A percentile compares a stretch with the other conserved stretches of the same genome.
Conservation (phyloP, 2,113 vertebrate genomes). For the Varanus salvator region DNA sequence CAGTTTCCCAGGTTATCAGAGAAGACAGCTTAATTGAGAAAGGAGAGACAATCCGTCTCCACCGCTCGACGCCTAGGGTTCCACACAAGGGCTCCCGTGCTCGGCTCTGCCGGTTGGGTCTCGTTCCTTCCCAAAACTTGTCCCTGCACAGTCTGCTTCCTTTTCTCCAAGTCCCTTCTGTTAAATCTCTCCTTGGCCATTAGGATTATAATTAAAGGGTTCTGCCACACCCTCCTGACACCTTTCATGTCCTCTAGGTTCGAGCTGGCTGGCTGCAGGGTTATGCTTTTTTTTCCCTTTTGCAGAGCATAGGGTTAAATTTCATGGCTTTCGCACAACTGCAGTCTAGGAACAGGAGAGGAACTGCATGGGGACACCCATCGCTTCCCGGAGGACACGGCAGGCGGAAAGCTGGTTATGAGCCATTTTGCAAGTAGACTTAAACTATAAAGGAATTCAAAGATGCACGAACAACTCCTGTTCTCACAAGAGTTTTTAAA, state of each 20-base stretch:
- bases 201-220: slow-evolving; percentile 8
- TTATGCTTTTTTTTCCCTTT: not conserved
- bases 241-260: not conserved
- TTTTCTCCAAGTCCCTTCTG: not conserved
- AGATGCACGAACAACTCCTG: not conserved
- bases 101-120: not conserved
- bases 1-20: slow-evolving; percentile 42
- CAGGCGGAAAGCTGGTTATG: not conserved
- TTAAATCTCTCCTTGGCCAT: not conserved
- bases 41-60: slow-evolving; percentile 44
- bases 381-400: not conserved
- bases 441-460: not conserved
- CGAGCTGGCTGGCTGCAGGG: not conserved
- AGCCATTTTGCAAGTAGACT: not conserved
- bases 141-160: not conserved
- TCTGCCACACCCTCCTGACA: not conserved
- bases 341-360: not conserved
- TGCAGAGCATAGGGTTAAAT: not conserved
- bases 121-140: not conserved
- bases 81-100: not conserved
- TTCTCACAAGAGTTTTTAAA: not conserved
- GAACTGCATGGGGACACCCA: not conserved
- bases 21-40: slow-evolving; percentile 41
- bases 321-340: not conserved
- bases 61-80: slow-evolving; percentile 20